Evolutionary conservation across 2,888 invertebrate species (phyloP).

Genomic region (Laspeyria flexula): DNA sequence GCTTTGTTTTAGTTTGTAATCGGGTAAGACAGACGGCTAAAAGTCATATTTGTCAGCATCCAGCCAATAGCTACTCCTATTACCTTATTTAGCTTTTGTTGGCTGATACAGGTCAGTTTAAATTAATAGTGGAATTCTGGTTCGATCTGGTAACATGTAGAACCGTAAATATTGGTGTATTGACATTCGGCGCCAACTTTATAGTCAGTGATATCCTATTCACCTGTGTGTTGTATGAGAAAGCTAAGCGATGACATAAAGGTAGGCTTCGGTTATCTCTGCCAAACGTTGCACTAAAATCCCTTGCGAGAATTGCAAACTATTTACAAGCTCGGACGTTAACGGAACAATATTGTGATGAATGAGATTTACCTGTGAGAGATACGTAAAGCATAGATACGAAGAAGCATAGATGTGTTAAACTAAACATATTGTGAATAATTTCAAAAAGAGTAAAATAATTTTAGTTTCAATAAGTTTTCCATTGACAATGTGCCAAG

Average conservation of each 20-base stretch:
- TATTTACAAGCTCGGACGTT: not conserved
- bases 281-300: not conserved
- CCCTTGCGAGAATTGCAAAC: not conserved
- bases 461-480: not conserved
- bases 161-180: not conserved
- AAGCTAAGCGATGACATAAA: not conserved
- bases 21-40: conserved; percentile 32
- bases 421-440: too few species aligned
- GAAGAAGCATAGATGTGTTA: too few species aligned
- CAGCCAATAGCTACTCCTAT: conserved; percentile 11
- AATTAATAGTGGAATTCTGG: not conserved
- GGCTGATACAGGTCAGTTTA: too few species aligned
- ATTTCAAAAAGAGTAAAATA: not conserved
- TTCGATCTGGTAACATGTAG: not conserved
- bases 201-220: not conserved
- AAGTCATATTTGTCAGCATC: conserved; percentile 18
- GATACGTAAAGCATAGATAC: not conserved
- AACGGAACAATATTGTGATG: not conserved
- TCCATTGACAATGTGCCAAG: not conserved
- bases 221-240: not conserved
- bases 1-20: conserved; percentile 41
- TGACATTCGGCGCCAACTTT: not conserved
- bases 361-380: not conserved
- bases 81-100: conserved; percentile 8
- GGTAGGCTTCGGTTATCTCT: not conserved